Percentiles rank a stretch among this genome's conserved stretches.
These are phyloP conservation scores for Camptogramma bilineatum DNA, from an alignment of 2,888 invertebrate species.

Conservation along the genomic window DNA sequence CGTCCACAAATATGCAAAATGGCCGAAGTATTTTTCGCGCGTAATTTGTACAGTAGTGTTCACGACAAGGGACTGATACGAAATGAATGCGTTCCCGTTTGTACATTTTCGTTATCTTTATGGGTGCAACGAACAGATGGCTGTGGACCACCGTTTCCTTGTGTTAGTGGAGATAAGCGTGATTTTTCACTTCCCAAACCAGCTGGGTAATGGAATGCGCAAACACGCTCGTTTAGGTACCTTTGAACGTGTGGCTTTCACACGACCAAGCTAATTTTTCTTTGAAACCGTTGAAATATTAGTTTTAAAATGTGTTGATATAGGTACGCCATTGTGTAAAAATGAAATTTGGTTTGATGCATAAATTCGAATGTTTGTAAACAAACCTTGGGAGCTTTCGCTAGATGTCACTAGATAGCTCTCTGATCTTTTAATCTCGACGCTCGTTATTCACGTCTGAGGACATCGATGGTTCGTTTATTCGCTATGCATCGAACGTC, in stretches of 20 bases:
- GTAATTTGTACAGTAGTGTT: slow-evolving; percentile 70
- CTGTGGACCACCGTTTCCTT: slow-evolving; percentile 76
- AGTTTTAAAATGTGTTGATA: slow-evolving; percentile 48
- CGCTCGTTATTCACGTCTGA: slow-evolving; percentile 38
- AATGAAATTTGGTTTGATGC: slow-evolving; percentile 31
- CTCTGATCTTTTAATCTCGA: slow-evolving; percentile 53
- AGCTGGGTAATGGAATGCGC: slow-evolving; percentile 75
- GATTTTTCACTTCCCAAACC: slow-evolving; percentile 83
- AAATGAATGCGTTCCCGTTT: slow-evolving; percentile 77
- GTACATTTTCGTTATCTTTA: slow-evolving; percentile 81
- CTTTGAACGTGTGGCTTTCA: slow-evolving; percentile 68
- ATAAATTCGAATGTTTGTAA: slow-evolving; percentile 69
- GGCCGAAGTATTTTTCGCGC: slow-evolving; percentile 78
- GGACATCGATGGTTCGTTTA: slow-evolving; percentile 47
- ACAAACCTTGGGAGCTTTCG: slow-evolving; percentile 67
- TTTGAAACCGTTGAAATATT: slow-evolving; percentile 56
- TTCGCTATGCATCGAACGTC: slow-evolving; percentile 54
- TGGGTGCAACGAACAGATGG: slow-evolving; percentile 85
- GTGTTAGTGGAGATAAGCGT: slow-evolving; percentile 81
- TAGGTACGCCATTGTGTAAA: slow-evolving; percentile 36
- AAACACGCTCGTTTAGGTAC: slow-evolving; percentile 73
- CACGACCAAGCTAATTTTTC: slow-evolving; percentile 71
- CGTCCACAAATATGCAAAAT: slow-evolving; percentile 80
- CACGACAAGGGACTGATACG: slow-evolving; percentile 71
- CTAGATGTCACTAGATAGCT: slow-evolving; percentile 74